Percentiles rank a stretch among this genome's conserved stretches.
phyloP scores from a whole-genome alignment of 2,797 vertebrate species.

The Lepus townsendii region DNA sequence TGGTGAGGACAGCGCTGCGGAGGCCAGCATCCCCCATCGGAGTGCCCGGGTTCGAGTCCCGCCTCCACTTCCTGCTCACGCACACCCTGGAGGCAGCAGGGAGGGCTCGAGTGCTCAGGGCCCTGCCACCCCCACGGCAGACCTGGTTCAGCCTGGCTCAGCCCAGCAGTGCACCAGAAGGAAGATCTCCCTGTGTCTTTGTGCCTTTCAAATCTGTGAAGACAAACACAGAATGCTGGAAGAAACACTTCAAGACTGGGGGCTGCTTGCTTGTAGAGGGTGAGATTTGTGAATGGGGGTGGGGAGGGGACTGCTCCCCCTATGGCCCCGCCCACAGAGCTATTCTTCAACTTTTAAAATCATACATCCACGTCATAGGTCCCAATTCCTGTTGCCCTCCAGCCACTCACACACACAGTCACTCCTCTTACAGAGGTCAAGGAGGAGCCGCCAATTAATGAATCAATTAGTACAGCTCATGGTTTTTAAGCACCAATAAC shows the following conservation, averaged over 20 bases:
- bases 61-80: too few species aligned
- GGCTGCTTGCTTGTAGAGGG: neutral
- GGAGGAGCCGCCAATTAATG: conserved; percentile 64
- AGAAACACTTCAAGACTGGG: neutral
- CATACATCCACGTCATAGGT: neutral
- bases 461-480: conserved; percentile 71
- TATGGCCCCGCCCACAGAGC: neutral
- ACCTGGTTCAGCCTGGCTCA: too few species aligned
- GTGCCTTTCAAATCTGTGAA: too few species aligned
- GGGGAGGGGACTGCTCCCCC: too few species aligned
- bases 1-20: too few species aligned
- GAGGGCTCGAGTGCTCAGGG: too few species aligned
- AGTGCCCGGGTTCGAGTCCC: too few species aligned
- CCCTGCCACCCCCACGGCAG: too few species aligned
- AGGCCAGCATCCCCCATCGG: too few species aligned
- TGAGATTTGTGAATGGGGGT: neutral
- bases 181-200: too few species aligned
- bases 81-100: too few species aligned
- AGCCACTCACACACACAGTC: neutral
- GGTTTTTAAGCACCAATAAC: conserved; percentile 67
- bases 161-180: too few species aligned
- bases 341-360: neutral
- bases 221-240: neutral
- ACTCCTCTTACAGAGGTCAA: conserved; percentile 39
- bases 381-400: neutral